A percentile compares a stretch with the other conserved stretches of the same genome.
Conservation (phyloP, 1,140 invertebrate species). For the Metopolophium dirhodum region DNA sequence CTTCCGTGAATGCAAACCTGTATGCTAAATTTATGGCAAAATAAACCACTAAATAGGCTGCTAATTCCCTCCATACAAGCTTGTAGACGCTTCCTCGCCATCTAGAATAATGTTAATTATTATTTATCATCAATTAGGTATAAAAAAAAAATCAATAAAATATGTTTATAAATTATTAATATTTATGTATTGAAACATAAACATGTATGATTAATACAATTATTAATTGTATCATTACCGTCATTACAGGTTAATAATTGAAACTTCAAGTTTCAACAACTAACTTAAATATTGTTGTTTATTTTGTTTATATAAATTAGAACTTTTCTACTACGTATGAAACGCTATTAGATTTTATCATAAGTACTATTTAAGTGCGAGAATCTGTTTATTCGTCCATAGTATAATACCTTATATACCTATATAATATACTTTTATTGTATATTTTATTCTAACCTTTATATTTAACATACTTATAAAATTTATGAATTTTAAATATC, state of each 20-base stretch:
- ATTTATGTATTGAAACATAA: neutral
- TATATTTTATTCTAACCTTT: no score
- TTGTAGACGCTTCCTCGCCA: slow-evolving; percentile 99
- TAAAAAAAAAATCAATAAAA: neutral
- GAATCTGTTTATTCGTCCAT: no score
- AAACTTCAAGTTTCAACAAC: neutral
- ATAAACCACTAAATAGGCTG: slow-evolving; percentile 87
- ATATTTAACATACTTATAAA: no score
- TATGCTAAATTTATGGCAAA: slow-evolving; percentile 88
- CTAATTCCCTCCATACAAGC: slow-evolving; percentile 90
- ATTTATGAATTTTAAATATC: no score
- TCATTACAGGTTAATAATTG: neutral
- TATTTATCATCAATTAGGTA: neutral
- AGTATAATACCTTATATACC: no score
- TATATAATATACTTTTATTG: no score
- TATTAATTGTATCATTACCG: neutral
- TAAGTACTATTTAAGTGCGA: no score
- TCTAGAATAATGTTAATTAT: slow-evolving; percentile 69
- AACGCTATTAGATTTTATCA: neutral
- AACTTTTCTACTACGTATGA: neutral
- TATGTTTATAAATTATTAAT: neutral
- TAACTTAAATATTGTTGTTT: neutral
- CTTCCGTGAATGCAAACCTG: slow-evolving; percentile 80
- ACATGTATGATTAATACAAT: neutral
- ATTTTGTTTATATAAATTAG: neutral